Conservation (phyloP, 2,888 invertebrate genomes). For the Drosophila prolongata region DNA sequence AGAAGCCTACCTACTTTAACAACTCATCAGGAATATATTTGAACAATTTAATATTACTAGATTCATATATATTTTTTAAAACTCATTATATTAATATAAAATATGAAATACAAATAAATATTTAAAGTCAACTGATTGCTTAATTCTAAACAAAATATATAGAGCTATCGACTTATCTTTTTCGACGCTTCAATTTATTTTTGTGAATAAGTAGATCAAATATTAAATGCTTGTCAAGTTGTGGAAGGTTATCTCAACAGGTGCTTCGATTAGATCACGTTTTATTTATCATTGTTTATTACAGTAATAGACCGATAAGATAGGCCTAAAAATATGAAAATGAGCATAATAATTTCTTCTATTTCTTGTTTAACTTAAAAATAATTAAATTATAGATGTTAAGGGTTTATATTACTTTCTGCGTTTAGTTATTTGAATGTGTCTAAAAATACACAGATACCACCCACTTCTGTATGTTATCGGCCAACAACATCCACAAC, state of each 20-base stretch:
- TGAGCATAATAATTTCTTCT: too few relatives aligned
- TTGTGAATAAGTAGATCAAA: conserved; percentile 28
- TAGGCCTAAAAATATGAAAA: too few relatives aligned
- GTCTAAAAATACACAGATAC: not conserved
- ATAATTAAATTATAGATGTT: not conserved
- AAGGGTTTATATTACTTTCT: too few relatives aligned
- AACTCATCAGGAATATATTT: too few relatives aligned
- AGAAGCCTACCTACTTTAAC: not conserved
- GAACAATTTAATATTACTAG: too few relatives aligned
- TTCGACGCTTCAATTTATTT: not conserved
- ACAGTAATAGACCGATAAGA: not conserved
- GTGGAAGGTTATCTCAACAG: conserved; percentile 41
- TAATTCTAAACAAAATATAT: too few relatives aligned
- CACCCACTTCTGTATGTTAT: not conserved
- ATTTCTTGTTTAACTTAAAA: not conserved
- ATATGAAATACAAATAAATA: too few relatives aligned
- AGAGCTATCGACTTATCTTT: too few relatives aligned
- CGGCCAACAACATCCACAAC: conserved; percentile 3
- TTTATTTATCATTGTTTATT: conserved; percentile 15
- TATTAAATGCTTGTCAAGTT: conserved; percentile 10
- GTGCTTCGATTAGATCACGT: conserved; percentile 31
- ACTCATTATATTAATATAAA: too few relatives aligned
- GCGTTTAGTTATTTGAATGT: not conserved
- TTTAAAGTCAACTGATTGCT: too few relatives aligned
- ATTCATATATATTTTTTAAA: too few relatives aligned